Evolutionary conservation across 1,140 invertebrate genomes (phyloP), one percentile per base, ranked within the genome.

Genomic region (Laupala kohalensis): DNA sequence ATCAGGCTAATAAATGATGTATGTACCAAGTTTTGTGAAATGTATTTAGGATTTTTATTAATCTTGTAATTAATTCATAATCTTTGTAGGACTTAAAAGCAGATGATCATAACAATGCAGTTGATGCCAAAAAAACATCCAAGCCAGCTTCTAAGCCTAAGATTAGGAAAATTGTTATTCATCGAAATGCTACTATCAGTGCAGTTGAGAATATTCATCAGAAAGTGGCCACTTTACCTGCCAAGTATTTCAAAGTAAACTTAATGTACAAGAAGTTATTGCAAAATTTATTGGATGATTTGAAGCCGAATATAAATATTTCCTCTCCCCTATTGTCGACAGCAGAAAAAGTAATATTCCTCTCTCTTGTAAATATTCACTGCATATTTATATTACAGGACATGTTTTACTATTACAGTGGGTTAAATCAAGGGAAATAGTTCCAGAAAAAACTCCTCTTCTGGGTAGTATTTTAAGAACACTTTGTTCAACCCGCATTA

Each of bases 381-480:
- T 53, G 25, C 70, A 6, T 26, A 30, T 72, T 77, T 77, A 69
- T 72, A 26, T 63, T 53, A 30, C 12, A 62, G 27, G 26, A 12
- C 6, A 72, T 70, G 23, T 63, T 4, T 15, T 76, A 12, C 74
- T 71, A 76, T 71, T 73, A 81, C 37, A 91, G 90, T 92, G 91
- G 90, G 85, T 87, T 5, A 85, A 83, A 78, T 81, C 87, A 64
- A 83, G 87, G 66, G 85, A 88, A 72, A 81, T 92, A 65, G 86
- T 88, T 78, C 89, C 90, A 15, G 81, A 83, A 73, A 37, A 65
- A 37, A 84, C 88, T 77, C 84, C 84, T 19, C 83, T 84, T 30
- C 81, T 92, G 75, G 92, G 92, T 53, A 86, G 86, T 75, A 83
- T 95, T 71, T 78, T 96, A 24, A 80, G 87, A 64, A 86, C 87